Evolutionary conservation across 2,113 vertebrate species (phyloP).

Genomic region (Psophia crepitans): DNA sequence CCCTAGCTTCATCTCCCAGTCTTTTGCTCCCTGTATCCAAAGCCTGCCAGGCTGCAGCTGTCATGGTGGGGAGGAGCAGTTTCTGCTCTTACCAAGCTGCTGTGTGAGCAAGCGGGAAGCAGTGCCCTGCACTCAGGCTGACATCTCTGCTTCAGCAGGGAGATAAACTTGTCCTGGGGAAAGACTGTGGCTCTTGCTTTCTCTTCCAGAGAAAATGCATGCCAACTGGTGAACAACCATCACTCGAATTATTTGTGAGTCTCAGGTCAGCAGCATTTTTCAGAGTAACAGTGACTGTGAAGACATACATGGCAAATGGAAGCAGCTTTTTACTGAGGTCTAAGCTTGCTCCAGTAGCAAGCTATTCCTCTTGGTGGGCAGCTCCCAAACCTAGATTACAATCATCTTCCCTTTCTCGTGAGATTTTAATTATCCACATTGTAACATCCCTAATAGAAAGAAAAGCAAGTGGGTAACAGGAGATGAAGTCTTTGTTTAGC

Average conservation of each 20-base stretch:
- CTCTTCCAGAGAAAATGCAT: background rate
- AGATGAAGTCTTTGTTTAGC: background rate
- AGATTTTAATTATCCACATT: background rate
- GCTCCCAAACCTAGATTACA: background rate
- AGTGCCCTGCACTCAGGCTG: background rate
- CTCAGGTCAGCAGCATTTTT: background rate
- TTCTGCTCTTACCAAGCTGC: fast-evolving
- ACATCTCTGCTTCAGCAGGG: background rate
- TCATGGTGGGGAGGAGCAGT: fast-evolving
- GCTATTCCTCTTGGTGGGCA: background rate
- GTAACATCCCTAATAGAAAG: background rate
- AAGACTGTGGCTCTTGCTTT: background rate
- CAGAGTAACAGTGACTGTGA: background rate
- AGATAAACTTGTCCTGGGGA: background rate
- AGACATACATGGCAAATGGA: background rate
- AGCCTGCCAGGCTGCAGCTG: background rate
- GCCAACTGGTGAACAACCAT: fast-evolving
- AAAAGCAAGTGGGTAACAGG: background rate
- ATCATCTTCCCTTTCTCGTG: background rate
- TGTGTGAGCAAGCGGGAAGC: fast-evolving
- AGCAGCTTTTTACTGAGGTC: background rate
- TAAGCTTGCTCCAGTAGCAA: background rate
- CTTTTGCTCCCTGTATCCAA: background rate
- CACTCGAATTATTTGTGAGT: background rate
- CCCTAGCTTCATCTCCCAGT: background rate